phyloP scores from a whole-genome alignment of 2,888 invertebrate species.

The Alentia gelatinosa region DNA sequence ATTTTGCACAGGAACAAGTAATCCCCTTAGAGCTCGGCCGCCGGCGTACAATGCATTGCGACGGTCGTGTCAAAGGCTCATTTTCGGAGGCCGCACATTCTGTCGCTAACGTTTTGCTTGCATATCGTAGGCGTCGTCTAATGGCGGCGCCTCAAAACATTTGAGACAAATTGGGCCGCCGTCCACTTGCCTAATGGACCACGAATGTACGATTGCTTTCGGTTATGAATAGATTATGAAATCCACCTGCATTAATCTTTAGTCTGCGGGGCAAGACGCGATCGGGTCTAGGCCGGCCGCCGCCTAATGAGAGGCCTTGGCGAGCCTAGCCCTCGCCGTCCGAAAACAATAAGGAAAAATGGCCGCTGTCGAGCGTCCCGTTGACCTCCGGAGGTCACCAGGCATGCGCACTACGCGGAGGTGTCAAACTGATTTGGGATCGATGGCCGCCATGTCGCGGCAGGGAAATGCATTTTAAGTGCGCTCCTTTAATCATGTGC shows the following conservation, averaged over 20 bases:
- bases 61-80: constrained; percentile 47
- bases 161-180: constrained; percentile 44
- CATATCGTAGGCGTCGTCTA: neutral
- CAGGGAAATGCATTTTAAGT: constrained; percentile 47
- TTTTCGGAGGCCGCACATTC: constrained; percentile 10
- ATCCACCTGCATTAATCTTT: constrained; percentile 40
- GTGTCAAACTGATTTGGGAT: constrained; percentile 45
- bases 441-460: constrained; percentile 26
- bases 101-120: neutral
- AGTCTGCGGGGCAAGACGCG: neutral
- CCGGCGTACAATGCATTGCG: constrained; percentile 22
- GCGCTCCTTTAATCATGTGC: constrained; percentile 38
- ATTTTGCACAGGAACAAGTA: constrained; percentile 49
- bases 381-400: constrained; percentile 19
- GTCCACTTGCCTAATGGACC: constrained; percentile 47
- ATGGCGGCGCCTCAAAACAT: neutral
- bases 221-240: constrained; percentile 49
- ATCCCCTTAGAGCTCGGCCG: constrained; percentile 26
- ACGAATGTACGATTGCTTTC: constrained; percentile 42
- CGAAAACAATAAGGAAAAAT: constrained; percentile 42
- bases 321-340: neutral
- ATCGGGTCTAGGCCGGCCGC: neutral
- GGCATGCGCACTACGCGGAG: constrained; percentile 8
- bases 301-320: constrained; percentile 18
- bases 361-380: constrained; percentile 7